Conservation (phyloP, 2,797 vertebrate genomes). For the Betta splendens region DNA sequence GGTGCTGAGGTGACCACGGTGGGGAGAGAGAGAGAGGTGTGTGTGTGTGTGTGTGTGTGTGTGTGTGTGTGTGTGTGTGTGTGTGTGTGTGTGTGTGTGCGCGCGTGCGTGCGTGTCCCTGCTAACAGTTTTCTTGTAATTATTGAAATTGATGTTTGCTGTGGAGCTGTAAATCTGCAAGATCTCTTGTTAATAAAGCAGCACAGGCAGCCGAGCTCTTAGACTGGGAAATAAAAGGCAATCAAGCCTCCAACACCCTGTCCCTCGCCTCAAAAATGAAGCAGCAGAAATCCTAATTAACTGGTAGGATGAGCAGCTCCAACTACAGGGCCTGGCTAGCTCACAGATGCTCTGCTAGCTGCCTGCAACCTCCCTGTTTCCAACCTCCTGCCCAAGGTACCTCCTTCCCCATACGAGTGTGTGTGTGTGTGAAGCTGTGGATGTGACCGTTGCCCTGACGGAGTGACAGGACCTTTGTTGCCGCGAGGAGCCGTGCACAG, state of each 20-base stretch:
- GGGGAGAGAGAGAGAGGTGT: background rate
- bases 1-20: constrained; percentile 33
- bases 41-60: constrained; percentile 33
- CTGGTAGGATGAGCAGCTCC: constrained; percentile 71
- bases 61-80: background rate
- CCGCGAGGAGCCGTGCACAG: constrained; percentile 66
- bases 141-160: constrained; percentile 83
- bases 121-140: constrained; percentile 80
- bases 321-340: constrained; percentile 54
- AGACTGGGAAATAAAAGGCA: constrained; percentile 82
- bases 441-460: constrained; percentile 67
- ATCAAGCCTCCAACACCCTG: constrained; percentile 81
- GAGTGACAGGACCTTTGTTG: constrained; percentile 63
- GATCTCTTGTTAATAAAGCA: constrained; percentile 79
- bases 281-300: constrained; percentile 85
- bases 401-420: constrained; percentile 35
- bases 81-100: constrained; percentile 3
- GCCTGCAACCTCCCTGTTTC: constrained; percentile 29
- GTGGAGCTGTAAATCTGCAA: constrained; percentile 77
- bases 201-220: constrained; percentile 68
- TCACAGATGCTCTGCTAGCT: constrained; percentile 60
- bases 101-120: constrained; percentile 59
- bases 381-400: constrained; percentile 56
- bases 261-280: constrained; percentile 76
- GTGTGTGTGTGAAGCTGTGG: constrained; percentile 64